Conservation (phyloP, 2,113 vertebrate species). For the Microcebus murinus region DNA sequence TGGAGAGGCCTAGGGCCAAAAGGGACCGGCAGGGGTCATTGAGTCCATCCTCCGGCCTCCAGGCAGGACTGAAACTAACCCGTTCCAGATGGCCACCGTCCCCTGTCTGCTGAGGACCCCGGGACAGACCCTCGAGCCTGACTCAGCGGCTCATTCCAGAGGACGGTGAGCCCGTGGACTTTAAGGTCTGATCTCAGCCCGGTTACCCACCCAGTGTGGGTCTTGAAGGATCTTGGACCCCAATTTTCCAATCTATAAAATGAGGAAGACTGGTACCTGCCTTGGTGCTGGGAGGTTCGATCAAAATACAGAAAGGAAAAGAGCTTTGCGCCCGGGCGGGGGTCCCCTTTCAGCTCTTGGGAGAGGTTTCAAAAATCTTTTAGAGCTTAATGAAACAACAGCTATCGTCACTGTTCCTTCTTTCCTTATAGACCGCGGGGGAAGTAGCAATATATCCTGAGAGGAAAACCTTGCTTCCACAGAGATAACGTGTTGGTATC, state of each 20-base stretch:
- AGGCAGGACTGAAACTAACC: slow-evolving; percentile 70
- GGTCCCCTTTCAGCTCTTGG: neutral
- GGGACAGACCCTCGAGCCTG: neutral
- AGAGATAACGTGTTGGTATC: neutral
- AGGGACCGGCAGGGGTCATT: slow-evolving; percentile 70
- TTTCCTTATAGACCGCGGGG: neutral
- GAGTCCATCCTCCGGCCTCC: slow-evolving; percentile 63
- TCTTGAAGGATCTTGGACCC: neutral
- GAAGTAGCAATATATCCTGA: neutral
- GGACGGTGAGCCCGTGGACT: neutral
- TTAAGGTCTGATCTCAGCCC: neutral
- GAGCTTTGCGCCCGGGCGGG: neutral
- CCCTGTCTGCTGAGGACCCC: neutral
- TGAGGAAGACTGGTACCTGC: neutral
- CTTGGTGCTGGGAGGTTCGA: neutral
- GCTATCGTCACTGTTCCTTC: neutral
- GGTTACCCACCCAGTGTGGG: neutral
- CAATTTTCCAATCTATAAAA: neutral
- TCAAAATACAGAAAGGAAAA: neutral
- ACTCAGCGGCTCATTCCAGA: neutral
- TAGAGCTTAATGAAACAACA: neutral
- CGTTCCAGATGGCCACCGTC: slow-evolving; percentile 66
- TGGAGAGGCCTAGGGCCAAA: slow-evolving; percentile 68
- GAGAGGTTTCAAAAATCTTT: neutral
- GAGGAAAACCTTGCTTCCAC: neutral